These are phyloP conservation scores for Drosophila kanekoi DNA, from an alignment of 2,888 invertebrate genomes.

Conservation along the genomic window DNA sequence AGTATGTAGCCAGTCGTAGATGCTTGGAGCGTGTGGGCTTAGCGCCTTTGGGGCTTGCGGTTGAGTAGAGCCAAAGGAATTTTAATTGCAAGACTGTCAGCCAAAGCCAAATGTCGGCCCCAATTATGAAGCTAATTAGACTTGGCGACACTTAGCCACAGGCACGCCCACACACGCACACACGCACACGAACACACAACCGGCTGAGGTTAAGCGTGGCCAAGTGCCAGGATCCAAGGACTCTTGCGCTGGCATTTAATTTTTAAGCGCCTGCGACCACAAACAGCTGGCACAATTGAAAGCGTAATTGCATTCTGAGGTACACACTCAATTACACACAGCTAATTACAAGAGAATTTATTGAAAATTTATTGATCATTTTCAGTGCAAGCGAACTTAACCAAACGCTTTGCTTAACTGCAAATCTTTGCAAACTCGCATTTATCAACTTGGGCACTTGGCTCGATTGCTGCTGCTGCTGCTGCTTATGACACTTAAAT, in stretches of 20 bases:
- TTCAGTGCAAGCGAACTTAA: not conserved
- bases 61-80: slow-evolving; percentile 47
- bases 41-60: slow-evolving; percentile 16
- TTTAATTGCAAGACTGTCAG: slow-evolving; percentile 58
- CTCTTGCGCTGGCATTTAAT: slow-evolving; percentile 10
- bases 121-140: slow-evolving; percentile 64
- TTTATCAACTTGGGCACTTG: slow-evolving; percentile 7
- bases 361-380: slow-evolving; percentile 5
- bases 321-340: slow-evolving; percentile 10
- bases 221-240: slow-evolving; percentile 5
- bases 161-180: slow-evolving; percentile 29
- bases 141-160: slow-evolving; percentile 35
- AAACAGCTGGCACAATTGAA: slow-evolving; percentile 28
- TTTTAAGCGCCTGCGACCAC: slow-evolving; percentile 19
- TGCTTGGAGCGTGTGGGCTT: not conserved
- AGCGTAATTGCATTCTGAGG: slow-evolving; percentile 20
- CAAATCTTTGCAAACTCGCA: not conserved
- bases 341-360: slow-evolving; percentile 22
- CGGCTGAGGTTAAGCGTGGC: slow-evolving; percentile 2
- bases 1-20: slow-evolving; percentile 11
- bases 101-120: slow-evolving; percentile 25
- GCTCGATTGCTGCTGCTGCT: slow-evolving; percentile 22
- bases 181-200: slow-evolving; percentile 20
- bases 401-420: not conserved
- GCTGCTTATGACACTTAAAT: slow-evolving; percentile 32